Base-by-base conservation (phyloP, 1,140 invertebrate species). In the Drosophila fuyamai region DNA sequence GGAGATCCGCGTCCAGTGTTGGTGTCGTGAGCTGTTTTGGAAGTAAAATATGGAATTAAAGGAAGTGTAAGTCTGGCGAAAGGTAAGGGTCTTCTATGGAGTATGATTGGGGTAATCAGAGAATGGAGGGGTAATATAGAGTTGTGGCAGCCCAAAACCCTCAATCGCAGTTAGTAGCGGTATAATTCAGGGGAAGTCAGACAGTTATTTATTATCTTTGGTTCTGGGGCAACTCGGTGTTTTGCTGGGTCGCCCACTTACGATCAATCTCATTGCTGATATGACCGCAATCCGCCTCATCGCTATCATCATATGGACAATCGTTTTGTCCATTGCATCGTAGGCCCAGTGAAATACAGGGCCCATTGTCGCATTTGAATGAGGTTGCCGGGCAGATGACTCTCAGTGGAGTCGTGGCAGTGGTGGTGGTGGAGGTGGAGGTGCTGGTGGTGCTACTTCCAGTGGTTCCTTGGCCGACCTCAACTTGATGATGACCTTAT, bases 341-440 rank as follows among this genome's bases (percentile, higher is more conserved):
- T 16, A 93, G 91, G 4, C 73, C 72, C 40, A 90, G 62, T 29
- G 92, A 82, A 76, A 96, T 95, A 83, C 95, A 96, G 1, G 94
- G 94, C 16, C 95, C 95, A 68, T 95, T 95, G 81, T 95, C 95
- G 88, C 95, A 96, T 44, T 94, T 92, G 91, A 94, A 95, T 68
- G 94, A 82, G 38, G 93, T 85, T 13, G 81, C 46, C 0, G 85
- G 80, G 13, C 81, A 89, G n/a, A 84, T 78, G 43, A 89, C 81
- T 10, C 77, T 62, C 18, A 84, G n/a, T 14, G 65, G 59, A 9
- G 56, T 40, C 32, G 54, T 23, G 7, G 60, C 46, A 2, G 47
- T 67, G 10, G 65, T 47, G 18, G 50, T 50, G 4, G 54, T 73
- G 10, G 32, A 38, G 4, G 54, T 73, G 10, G 32, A 38, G n/a